Percentiles rank a stretch among this genome's conserved stretches.
These are phyloP conservation scores for Pangasius mekongensis DNA, from an alignment of 2,797 vertebrate genomes.

Conservation along the genomic window DNA sequence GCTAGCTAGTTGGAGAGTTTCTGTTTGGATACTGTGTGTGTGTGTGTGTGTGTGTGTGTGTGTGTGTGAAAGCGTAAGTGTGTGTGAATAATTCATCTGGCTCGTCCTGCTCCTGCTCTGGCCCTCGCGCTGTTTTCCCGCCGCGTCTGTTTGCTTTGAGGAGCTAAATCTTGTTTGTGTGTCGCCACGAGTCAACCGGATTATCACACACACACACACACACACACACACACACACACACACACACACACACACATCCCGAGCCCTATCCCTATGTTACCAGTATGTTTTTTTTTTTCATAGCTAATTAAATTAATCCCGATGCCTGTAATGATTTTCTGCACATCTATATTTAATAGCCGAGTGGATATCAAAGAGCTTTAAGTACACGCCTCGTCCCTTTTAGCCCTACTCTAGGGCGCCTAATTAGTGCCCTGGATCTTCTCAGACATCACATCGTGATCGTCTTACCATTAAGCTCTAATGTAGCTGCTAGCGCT, in stretches of 20 bases:
- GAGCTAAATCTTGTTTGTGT: conserved; percentile 77
- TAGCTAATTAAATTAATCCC: conserved; percentile 81
- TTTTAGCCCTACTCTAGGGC: conserved; percentile 13
- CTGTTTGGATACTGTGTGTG: conserved; percentile 23
- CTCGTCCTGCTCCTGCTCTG: conserved; percentile 34
- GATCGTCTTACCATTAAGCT: not conserved
- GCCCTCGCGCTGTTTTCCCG: conserved; percentile 58
- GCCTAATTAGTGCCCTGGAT: conserved; percentile 13
- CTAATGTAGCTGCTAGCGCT: conserved; percentile 10
- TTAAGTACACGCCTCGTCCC: conserved; percentile 64
- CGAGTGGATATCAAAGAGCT: conserved; percentile 76
- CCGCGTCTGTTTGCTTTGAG: conserved; percentile 78
- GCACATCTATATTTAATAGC: conserved; percentile 82
- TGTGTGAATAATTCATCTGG: conserved; percentile 50
- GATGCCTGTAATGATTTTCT: conserved; percentile 78
- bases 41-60: conserved; percentile 28
- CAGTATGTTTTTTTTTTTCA: conserved; percentile 28
- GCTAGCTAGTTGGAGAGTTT: conserved; percentile 6
- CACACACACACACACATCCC: conserved; percentile 39
- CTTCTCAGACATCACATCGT: not conserved
- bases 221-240: conserved; percentile 5
- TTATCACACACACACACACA: conserved; percentile 58
- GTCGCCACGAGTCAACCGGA: conserved; percentile 77
- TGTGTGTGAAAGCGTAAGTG: conserved; percentile 9
- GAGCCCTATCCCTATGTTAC: conserved; percentile 40